Base-by-base conservation (phyloP, 1,140 invertebrate species). In the Orchesella cincta region DNA sequence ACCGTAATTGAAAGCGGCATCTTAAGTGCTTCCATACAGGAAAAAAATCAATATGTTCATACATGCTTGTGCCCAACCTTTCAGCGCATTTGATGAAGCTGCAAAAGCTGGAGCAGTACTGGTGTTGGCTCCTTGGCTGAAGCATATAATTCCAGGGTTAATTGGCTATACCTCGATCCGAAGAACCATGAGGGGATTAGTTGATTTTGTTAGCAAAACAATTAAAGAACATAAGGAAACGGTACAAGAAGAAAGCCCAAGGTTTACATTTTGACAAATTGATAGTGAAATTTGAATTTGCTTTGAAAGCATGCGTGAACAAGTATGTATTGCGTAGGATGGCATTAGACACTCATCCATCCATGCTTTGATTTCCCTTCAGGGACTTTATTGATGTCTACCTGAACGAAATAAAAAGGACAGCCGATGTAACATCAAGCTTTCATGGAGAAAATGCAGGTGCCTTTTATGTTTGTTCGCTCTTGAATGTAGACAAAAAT, bases 331-430 rank as follows among this genome's bases (percentile, higher is more conserved):
- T 46, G 20, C 39, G 8, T 46, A 46, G 39, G 8, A 46, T 12
- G 8, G 8, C 39, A 46, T 8, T 20, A 46, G 39, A 46, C 8
- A 64, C 57, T 29, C 8, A 64, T 16, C 23, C 29, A 31, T 33
- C 23, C 67, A 8, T 18, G 12, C 23, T 71, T 71, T 28, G 12
- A n/a, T n/a, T 26, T 31, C 57, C 8, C 12, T 46, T 29, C 26
- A 73, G 71, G 36, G 71, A 73, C 46, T 73, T 73, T 46, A 51
- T 51, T 51, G 71, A 73, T 23, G 71, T 73, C 16, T 71, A 34
- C 34, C 18, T 71, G 18, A 71, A 71, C 5, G 67, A 71, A 23
- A 71, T 71, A 31, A 71, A 71, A 3, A 46, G 46, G 71, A 73
- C 71, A 5, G 46, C 36, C 23, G 16, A 73, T 23, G 2, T 16